Evolutionary conservation across 2,113 vertebrate species (phyloP), one percentile per base, ranked within the genome.

Genomic region (Gambusia affinis): DNA sequence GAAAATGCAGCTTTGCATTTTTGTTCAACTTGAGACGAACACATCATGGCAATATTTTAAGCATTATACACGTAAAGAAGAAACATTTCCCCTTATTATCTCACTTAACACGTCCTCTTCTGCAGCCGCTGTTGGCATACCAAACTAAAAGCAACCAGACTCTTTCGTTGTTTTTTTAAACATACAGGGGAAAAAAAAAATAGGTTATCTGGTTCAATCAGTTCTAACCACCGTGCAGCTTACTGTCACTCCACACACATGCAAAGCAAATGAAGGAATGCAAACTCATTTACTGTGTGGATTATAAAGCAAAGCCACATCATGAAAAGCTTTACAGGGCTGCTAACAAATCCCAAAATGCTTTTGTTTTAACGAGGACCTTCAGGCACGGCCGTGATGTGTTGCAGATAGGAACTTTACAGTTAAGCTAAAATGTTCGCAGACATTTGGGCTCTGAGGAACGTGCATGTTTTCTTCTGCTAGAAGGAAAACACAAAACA

Each of bases 201-300:
- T 3, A 15, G 51, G 22, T 57, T 57, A n/a, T 57, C 51, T 57
- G 51, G 7, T 57, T 2, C 51, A 57, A n/a, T 69, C 44, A 33
- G 51, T 47, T 28, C 22, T 57, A 15, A 35, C 29, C 11, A 37
- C 67, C 14, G 29, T 31, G 35, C n/a, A 29, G 54, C 33, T 22
- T 27, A 30, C 8, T 57, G 51, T n/a, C 57, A 47, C 44, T 47
- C 5, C 44, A 47, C 44, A 47, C 44, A 44, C 35, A 60, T 8
- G 10, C 66, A 57, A 74, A 67, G 63, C 54, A 57, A 67, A 75
- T 63, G 11, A 83, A 71, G 54, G 63, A 65, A 61, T 39, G 73
- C 31, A 69, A 79, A 70, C 27, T 57, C 54, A 68, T 47, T 70
- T 37, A 47, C 54, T 60, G 28, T 29, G 12, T 35, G 37, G 7